A percentile compares a stretch with the other conserved stretches of the same genome.
Conservation (phyloP, 2,888 invertebrate species). For the Polia nebulosa region DNA sequence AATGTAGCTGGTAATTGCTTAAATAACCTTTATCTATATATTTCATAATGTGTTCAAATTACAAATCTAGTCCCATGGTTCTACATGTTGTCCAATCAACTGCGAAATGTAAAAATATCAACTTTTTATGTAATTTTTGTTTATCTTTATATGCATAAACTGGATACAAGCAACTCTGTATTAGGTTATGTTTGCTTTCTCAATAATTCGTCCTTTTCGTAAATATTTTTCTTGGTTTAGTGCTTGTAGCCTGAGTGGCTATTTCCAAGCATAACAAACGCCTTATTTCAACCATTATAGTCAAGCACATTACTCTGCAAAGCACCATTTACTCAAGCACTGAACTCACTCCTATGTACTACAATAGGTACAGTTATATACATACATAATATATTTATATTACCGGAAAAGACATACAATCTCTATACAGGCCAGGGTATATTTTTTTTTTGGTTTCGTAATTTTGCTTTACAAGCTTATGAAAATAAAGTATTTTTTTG, state of each 20-base stretch:
- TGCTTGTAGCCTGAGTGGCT: not conserved
- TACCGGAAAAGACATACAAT: not conserved
- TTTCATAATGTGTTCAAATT: conserved; percentile 25
- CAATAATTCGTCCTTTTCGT: not conserved
- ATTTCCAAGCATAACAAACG: not conserved
- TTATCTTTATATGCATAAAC: conserved; percentile 11
- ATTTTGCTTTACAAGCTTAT: conserved; percentile 50
- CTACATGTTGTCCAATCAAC: conserved; percentile 1
- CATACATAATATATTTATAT: conserved; percentile 8
- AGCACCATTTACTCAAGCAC: conserved; percentile 49
- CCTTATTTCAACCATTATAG: conserved; percentile 28
- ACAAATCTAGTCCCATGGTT: conserved; percentile 21
- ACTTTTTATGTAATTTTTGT: conserved; percentile 15
- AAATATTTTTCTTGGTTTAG: not conserved
- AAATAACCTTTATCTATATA: conserved; percentile 33
- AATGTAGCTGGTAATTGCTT: conserved; percentile 53
- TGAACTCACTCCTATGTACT: not conserved
- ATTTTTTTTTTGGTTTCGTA: conserved; percentile 25
- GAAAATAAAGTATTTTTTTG: conserved; percentile 49
- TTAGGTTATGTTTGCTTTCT: not conserved
- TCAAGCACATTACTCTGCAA: conserved; percentile 43
- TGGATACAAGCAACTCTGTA: conserved; percentile 12
- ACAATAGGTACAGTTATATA: conserved; percentile 39
- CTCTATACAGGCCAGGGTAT: conserved; percentile 1
- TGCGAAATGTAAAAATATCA: conserved; percentile 23